phyloP scores from a whole-genome alignment of 2,113 vertebrate genomes.

The Bungarus multicinctus region DNA sequence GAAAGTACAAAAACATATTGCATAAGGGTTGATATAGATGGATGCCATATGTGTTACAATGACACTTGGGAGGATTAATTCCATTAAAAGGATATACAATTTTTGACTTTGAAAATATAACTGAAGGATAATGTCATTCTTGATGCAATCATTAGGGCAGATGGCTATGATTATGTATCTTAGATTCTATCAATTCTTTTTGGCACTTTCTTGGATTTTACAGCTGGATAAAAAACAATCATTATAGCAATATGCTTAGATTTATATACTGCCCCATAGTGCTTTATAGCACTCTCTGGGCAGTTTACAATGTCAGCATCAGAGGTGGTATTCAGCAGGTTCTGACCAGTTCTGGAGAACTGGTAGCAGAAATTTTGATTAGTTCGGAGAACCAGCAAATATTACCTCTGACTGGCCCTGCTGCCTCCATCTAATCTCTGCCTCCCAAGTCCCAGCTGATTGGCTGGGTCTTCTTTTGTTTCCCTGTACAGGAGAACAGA shows the following conservation, averaged over 20 bases:
- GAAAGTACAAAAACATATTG: neutral
- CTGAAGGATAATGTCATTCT: constrained; percentile 13
- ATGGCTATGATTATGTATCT: constrained; percentile 14
- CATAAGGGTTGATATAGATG: constrained; percentile 8
- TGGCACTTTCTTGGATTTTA: constrained; percentile 9
- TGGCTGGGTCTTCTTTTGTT: too few relatives aligned
- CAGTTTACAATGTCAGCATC: neutral
- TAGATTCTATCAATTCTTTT: constrained; percentile 11
- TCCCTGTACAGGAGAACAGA: too few relatives aligned
- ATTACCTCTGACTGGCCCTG: too few relatives aligned
- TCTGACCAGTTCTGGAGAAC: too few relatives aligned
- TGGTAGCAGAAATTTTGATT: too few relatives aligned
- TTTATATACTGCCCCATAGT: neutral
- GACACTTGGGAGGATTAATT: constrained; percentile 3
- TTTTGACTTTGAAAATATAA: constrained; percentile 12
- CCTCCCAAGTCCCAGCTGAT: too few relatives aligned
- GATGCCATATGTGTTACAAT: constrained; percentile 7
- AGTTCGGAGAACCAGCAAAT: too few relatives aligned
- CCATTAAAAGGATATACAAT: constrained; percentile 1
- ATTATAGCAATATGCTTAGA: neutral
- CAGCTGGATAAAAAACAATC: neutral
- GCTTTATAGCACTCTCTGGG: neutral
- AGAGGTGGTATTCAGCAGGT: too few relatives aligned
- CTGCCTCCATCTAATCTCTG: too few relatives aligned
- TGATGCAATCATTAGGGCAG: constrained; percentile 3